Conservation (phyloP, 2,888 invertebrate genomes). For the Junonia oenone region DNA sequence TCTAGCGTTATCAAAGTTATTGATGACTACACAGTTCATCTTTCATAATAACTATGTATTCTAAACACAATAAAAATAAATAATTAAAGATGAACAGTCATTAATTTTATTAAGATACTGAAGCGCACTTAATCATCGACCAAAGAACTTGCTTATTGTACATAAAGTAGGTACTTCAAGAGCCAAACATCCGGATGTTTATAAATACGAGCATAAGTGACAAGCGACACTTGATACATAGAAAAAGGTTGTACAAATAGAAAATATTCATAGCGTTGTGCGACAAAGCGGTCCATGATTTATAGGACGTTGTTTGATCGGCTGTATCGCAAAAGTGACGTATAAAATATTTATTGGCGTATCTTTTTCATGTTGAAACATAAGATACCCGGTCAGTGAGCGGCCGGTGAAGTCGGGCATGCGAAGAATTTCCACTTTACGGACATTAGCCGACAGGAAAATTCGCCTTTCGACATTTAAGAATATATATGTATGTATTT, state of each 20-base stretch:
- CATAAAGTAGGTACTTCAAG: no score
- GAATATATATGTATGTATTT: not conserved
- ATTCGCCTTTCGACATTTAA: conserved; percentile 39
- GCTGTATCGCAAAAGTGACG: conserved; percentile 32
- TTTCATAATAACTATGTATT: no score
- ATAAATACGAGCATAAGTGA: conserved; percentile 35
- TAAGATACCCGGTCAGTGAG: conserved; percentile 48
- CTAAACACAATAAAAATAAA: not conserved
- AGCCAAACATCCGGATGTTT: no score
- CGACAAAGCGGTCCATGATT: conserved; percentile 32
- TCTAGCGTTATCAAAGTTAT: conserved; percentile 26
- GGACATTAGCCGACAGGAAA: conserved; percentile 43
- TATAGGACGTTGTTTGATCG: conserved; percentile 29
- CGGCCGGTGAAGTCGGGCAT: conserved; percentile 44
- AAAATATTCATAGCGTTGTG: conserved; percentile 28
- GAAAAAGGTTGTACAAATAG: conserved; percentile 28
- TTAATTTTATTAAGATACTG: no score
- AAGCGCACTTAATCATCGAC: not conserved
- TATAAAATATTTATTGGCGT: conserved; percentile 45
- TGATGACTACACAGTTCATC: no score
- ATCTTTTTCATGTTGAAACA: conserved; percentile 49
- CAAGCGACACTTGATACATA: conserved; percentile 32
- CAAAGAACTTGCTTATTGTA: not conserved
- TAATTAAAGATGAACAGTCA: no score
- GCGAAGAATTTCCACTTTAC: conserved; percentile 59